phyloP scores from a whole-genome alignment of 2,113 vertebrate species.

The Hystrix brachyura region DNA sequence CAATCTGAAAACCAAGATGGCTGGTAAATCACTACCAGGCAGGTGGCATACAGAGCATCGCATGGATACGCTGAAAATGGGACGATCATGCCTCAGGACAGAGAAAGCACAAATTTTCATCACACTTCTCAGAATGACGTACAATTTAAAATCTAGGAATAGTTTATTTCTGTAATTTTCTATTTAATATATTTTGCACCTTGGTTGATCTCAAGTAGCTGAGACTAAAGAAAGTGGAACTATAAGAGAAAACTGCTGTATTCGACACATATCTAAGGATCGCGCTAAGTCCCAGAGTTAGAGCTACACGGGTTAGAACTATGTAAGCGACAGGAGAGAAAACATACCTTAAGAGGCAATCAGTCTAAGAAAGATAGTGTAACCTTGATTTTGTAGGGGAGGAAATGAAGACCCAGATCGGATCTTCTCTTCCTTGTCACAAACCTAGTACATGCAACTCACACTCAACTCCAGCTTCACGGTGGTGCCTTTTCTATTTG shows the following conservation, averaged over 20 bases:
- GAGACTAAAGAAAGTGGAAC: background rate
- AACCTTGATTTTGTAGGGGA: slow-evolving; percentile 7
- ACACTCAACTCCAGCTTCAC: rapidly evolving
- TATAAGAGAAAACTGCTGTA: background rate
- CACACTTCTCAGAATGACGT: background rate
- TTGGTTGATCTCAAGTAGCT: background rate
- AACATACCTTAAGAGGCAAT: background rate
- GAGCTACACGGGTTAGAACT: background rate
- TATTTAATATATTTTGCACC: background rate
- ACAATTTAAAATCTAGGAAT: background rate
- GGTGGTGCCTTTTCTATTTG: background rate
- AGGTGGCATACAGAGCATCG: background rate
- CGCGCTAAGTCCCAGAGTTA: background rate
- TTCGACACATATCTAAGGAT: background rate
- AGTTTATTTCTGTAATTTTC: background rate
- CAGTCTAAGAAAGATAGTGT: background rate
- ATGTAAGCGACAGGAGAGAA: background rate
- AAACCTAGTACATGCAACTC: background rate
- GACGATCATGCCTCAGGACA: background rate
- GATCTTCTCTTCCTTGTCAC: background rate
- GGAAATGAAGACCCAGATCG: background rate
- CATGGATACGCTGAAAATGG: background rate
- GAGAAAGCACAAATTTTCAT: background rate
- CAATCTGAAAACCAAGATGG: background rate
- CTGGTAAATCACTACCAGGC: too few relatives aligned